phyloP scores from a whole-genome alignment of 2,888 invertebrate genomes.

The Phorcus lineatus region DNA sequence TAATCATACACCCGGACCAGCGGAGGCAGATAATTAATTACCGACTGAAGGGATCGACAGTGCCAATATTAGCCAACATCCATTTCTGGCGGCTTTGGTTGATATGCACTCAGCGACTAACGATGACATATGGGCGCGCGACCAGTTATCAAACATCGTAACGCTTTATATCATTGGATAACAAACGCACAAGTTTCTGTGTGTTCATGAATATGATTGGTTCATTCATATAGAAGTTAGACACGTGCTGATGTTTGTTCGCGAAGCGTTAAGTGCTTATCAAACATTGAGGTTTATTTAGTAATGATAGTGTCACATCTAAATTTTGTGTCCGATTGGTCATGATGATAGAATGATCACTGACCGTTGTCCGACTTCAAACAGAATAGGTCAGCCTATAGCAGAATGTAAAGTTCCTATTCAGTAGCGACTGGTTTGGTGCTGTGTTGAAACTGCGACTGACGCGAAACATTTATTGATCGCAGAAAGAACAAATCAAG shows the following conservation, averaged over 20 bases:
- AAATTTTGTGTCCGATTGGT: no score
- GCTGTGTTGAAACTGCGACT: no score
- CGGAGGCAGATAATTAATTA: neutral
- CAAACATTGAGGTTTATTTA: neutral
- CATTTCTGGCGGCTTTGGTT: neutral
- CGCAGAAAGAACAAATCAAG: no score
- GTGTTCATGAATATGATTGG: neutral
- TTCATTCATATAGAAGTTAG: neutral
- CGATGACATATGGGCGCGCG: neutral
- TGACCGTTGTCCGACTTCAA: no score
- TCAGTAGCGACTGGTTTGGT: no score
- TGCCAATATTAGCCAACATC: neutral
- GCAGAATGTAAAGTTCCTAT: no score
- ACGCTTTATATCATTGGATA: neutral
- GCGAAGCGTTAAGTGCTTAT: neutral
- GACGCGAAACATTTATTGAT: no score
- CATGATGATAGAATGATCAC: no score
- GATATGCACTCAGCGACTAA: neutral
- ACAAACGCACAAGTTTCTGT: neutral
- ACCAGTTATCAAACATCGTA: neutral
- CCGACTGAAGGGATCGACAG: neutral
- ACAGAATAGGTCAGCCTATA: no score
- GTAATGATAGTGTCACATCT: neutral
- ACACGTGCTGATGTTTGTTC: neutral
- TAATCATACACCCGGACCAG: no score